Evolutionary conservation across 2,113 vertebrate genomes (phyloP), one percentile per base, ranked within the genome.

Genomic region (human): DNA sequence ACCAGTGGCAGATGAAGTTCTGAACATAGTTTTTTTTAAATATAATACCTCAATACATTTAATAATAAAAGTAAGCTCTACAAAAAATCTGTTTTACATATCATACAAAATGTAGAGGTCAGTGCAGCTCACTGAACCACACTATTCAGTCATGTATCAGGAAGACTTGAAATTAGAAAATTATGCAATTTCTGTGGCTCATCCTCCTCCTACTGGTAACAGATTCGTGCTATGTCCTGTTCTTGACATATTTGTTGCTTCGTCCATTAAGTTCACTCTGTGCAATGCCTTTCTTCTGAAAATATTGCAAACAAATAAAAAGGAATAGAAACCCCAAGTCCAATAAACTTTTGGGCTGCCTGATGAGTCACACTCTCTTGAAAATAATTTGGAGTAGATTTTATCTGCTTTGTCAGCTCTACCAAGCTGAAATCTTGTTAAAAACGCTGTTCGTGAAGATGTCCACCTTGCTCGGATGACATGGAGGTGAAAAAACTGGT

Each of bases 81-180:
- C 97, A 99, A 99, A 99, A 98, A 98, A 98, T 98, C 98, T 98
- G 98, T 99, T 98, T 99, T 98, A 99, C 98, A 98, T 99, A 99
- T 98, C 96, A 98, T 99, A 99, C 99, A 99, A 99, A 99, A 99
- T 95, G 98, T 97, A 99, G 98, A 99, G 98, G 98, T 98, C 97
- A 98, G 98, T 98, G 99, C 98, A 98, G 98, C 99, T 89, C 98
- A 96, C 70, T 92, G 98, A 98, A 98, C 98, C 95, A 98, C 99
- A 98, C 96, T 96, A 97, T 98, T 98, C 98, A 99, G 98, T 99
- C 98, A 98, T 90, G 55, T 99, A 98, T 99, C 98, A 99, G 99
- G 99, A 99, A 99, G 99, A 99, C 99, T 99, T 99, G 98, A 99
- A 99, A 98, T 99, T 98, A 99, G 98, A 99, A 99, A 99, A 99